Evolutionary conservation across 2,797 vertebrate species (phyloP), one percentile per base, ranked within the genome.

Genomic region (Spondyliosoma cantharus): DNA sequence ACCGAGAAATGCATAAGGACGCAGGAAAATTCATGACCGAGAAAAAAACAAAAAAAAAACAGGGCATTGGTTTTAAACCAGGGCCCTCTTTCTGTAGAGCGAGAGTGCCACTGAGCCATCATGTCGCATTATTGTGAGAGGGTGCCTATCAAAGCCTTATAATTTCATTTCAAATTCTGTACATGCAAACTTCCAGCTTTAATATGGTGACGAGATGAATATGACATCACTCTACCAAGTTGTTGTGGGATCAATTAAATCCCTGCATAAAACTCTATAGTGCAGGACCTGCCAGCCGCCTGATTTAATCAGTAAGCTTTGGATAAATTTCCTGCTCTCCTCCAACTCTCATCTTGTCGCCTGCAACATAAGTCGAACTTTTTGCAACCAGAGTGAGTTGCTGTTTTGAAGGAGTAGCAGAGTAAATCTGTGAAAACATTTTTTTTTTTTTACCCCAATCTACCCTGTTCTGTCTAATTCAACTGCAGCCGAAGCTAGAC

Each of bases 211-310:
- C 61, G 65, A 85, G 77, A 71, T 73, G 68, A 86, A 81, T 71
- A 75, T 80, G 29, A 73, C 45, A 80, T 82, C 37, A 71, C 80
- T 76, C 74, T 87, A 67, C 71, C 72, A 81, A 65, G 75, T 66
- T 81, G 70, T 76, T 76, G 68, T 53, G 75, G 71, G 59, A 86
- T 82, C 69, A 85, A 67, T 83, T 85, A 84, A 82, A 82, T 82
- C 73, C 68, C 63, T 74, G 60, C 53, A 61, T 70, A 72, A 89
- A 57, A 62, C 70, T 71, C 42, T 45, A 68, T 25, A 78, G 54
- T 24, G 62, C 43, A 58, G 42, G 61, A 78, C 48, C 64, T 69
- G 77, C 57, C 80, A 81, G 80, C 69, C 74, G 79, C 66, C 69
- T 61, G 54, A 80, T 78, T 77, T 77, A 78, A 81, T 74, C 70